A percentile compares a stretch with the other conserved stretches of the same genome.
Conservation (phyloP, 2,797 vertebrate species). For the Sternotherus odoratus region DNA sequence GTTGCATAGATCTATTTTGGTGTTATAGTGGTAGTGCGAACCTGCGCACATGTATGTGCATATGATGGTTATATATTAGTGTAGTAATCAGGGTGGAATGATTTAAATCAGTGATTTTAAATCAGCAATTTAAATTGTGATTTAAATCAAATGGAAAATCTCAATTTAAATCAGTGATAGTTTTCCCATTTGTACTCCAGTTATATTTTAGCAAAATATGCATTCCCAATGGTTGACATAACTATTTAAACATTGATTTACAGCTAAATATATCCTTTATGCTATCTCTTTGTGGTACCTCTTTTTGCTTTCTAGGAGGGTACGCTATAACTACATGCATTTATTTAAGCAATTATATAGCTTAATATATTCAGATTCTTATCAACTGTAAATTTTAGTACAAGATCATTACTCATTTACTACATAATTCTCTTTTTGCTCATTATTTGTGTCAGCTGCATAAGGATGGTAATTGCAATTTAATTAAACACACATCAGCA, state of each 20-base stretch:
- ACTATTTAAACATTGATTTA: background rate
- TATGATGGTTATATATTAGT: background rate
- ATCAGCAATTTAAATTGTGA: no score
- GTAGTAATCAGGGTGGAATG: background rate
- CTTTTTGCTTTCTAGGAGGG: background rate
- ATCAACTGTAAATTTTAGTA: background rate
- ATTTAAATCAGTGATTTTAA: background rate
- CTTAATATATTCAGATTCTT: background rate
- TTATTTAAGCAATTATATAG: background rate
- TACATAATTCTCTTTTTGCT: background rate
- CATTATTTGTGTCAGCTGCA: background rate
- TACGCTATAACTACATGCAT: background rate
- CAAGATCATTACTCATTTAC: background rate
- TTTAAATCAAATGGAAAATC: background rate
- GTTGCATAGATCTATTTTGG: constrained; percentile 29
- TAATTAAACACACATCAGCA: background rate
- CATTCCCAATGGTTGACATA: background rate
- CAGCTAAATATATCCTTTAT: background rate
- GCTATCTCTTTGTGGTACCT: background rate
- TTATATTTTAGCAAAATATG: background rate
- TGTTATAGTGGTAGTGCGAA: background rate
- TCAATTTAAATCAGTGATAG: background rate
- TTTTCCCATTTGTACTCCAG: background rate
- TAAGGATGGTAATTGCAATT: background rate
- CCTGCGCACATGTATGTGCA: background rate